Conservation (phyloP, 1,140 invertebrate species). For the Meloidogyne hapla region DNA sequence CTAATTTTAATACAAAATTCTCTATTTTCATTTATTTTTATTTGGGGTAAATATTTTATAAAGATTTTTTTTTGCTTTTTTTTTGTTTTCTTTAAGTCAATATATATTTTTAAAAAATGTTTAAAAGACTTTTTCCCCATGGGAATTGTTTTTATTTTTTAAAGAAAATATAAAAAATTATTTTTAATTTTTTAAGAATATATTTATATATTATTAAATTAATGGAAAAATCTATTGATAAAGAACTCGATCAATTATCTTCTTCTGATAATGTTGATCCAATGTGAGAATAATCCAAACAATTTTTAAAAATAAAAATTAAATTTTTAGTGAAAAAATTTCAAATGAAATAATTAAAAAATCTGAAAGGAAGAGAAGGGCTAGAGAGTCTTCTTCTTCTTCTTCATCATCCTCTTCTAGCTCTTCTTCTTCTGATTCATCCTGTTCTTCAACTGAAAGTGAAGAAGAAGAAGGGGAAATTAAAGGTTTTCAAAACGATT, state of each 20-base stretch:
- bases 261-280: not conserved
- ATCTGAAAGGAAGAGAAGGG: not conserved
- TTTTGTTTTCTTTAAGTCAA: not conserved
- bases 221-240: not conserved
- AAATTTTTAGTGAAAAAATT: not conserved
- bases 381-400: not conserved
- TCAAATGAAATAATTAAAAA: no score
- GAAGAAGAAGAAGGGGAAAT: not conserved
- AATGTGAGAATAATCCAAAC: no score
- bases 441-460: not conserved
- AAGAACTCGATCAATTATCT: not conserved
- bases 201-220: not conserved
- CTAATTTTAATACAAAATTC: slow-evolving; percentile 19
- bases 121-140: no score
- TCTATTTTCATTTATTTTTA: slow-evolving; percentile 24
- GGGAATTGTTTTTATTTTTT: no score
- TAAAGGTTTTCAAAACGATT: not conserved
- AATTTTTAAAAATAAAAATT: not conserved
- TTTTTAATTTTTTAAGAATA: no score
- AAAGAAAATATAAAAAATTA: no score
- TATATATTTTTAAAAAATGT: not conserved
- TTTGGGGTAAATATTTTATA: not conserved
- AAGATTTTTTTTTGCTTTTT: not conserved
- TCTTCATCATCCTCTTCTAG: not conserved
- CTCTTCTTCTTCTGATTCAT: not conserved